Evolutionary conservation across 2,888 invertebrate species (phyloP).

Genomic region (Amaurobius ferox): DNA sequence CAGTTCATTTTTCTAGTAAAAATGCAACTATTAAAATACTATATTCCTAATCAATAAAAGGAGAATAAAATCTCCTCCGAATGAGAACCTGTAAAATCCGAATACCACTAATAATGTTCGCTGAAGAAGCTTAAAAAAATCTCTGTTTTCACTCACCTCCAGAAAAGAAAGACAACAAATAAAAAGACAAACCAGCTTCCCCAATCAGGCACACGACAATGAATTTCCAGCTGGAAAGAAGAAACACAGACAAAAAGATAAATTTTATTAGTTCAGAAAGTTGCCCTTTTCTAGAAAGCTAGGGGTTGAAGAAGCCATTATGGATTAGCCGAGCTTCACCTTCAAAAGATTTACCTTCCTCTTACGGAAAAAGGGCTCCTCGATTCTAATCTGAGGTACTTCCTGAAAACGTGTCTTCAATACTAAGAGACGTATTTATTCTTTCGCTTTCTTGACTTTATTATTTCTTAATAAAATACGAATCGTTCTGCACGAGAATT

Average conservation of each 20-base stretch:
- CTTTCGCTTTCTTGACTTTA: not conserved
- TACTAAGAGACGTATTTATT: slow-evolving; percentile 54
- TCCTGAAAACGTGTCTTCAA: slow-evolving; percentile 65
- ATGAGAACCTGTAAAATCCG: slow-evolving; percentile 15
- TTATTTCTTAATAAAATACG: not conserved
- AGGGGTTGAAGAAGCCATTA: slow-evolving; percentile 55
- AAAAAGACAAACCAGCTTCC: slow-evolving; percentile 16
- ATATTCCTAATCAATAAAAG: not conserved
- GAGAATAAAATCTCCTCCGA: not conserved
- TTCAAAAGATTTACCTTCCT: slow-evolving; percentile 65
- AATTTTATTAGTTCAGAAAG: slow-evolving; percentile 55
- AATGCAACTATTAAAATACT: slow-evolving; percentile 5
- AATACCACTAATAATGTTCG: slow-evolving; percentile 35
- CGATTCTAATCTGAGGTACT: slow-evolving; percentile 62
- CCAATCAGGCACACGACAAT: slow-evolving; percentile 59
- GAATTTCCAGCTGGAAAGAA: slow-evolving; percentile 55
- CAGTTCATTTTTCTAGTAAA: no score
- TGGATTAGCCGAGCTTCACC: slow-evolving; percentile 66
- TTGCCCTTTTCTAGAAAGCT: slow-evolving; percentile 32
- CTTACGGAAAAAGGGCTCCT: slow-evolving; percentile 45
- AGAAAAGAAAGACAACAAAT: slow-evolving; percentile 36
- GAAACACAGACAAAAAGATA: slow-evolving; percentile 14
- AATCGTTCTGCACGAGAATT: not conserved
- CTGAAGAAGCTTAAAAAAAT: not conserved
- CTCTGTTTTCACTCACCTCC: slow-evolving; percentile 20